phyloP scores from a whole-genome alignment of 2,113 vertebrate species.

The Strix aluco region DNA sequence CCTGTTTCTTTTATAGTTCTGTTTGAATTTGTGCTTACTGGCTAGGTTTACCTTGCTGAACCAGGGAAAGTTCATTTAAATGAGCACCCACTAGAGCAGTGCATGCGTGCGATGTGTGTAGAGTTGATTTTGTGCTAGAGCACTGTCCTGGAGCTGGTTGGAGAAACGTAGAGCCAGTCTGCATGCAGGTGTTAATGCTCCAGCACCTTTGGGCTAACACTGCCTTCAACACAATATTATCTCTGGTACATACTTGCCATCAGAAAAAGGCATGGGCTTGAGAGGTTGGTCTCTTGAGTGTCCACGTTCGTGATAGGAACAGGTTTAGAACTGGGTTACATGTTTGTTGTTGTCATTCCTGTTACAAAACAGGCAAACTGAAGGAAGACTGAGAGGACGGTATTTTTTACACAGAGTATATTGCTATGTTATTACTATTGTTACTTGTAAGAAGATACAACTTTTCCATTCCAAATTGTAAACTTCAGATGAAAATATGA shows the following conservation, averaged over 20 bases:
- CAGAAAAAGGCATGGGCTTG: neutral
- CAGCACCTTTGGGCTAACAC: neutral
- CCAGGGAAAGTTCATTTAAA: neutral
- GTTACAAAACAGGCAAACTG: neutral
- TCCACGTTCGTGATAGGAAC: neutral
- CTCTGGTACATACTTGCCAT: too few relatives aligned
- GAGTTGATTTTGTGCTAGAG: neutral
- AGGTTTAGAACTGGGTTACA: accelerated
- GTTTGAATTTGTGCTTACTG: neutral
- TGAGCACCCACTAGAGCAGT: neutral
- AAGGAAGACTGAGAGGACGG: neutral
- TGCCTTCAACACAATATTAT: neutral
- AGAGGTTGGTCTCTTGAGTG: neutral
- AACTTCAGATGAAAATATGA: neutral
- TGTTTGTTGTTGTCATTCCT: neutral
- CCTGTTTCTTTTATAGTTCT: neutral
- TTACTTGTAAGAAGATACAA: neutral
- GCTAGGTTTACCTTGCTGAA: neutral
- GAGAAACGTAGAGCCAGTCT: neutral
- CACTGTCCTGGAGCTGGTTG: neutral
- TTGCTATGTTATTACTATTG: neutral
- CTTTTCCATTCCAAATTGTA: neutral
- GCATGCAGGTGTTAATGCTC: neutral
- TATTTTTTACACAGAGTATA: neutral
- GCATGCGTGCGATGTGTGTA: accelerated